A percentile compares a stretch with the other conserved stretches of the same genome.
Evolutionary conservation across 2,797 vertebrate genomes (phyloP).

Genomic region (Hipposideros larvatus): DNA sequence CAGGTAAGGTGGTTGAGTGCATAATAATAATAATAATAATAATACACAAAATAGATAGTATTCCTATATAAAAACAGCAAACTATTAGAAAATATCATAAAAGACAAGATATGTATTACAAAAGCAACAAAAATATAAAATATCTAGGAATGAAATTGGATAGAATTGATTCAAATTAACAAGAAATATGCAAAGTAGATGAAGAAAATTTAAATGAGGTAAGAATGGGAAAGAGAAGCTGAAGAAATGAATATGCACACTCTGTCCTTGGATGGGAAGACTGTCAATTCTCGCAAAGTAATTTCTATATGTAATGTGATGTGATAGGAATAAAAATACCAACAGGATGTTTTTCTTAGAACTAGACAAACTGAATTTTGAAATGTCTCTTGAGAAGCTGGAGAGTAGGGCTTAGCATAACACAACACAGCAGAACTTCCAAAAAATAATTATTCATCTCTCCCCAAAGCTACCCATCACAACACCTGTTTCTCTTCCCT

Average conservation of each 20-base stretch:
- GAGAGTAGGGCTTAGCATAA: not conserved
- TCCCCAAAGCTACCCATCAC: not conserved
- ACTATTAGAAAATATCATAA: not conserved
- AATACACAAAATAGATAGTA: not conserved
- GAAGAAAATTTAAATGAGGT: constrained; percentile 37
- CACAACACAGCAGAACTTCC: not conserved
- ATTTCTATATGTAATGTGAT: constrained; percentile 18
- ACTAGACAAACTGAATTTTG: constrained; percentile 42
- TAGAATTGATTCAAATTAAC: constrained; percentile 64
- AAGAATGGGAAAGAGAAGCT: constrained; percentile 5
- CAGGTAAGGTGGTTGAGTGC: not conserved
- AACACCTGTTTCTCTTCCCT: not conserved
- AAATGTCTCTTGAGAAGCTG: constrained; percentile 49
- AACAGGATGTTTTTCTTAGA: constrained; percentile 32
- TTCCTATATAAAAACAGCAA: not conserved
- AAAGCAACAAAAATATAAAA: constrained; percentile 49
- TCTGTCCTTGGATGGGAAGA: constrained; percentile 5
- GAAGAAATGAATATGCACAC: constrained; percentile 60
- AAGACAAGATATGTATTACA: not conserved
- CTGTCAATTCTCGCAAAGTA: constrained; percentile 55
- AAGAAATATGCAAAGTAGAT: constrained; percentile 2
- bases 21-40: not conserved
- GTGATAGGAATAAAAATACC: constrained; percentile 45
- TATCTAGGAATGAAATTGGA: constrained; percentile 29
- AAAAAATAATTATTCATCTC: not conserved